Percentiles rank a stretch among this genome's conserved stretches.
phyloP scores from a whole-genome alignment of 2,113 vertebrate genomes.

The Mormyrus iriodes region DNA sequence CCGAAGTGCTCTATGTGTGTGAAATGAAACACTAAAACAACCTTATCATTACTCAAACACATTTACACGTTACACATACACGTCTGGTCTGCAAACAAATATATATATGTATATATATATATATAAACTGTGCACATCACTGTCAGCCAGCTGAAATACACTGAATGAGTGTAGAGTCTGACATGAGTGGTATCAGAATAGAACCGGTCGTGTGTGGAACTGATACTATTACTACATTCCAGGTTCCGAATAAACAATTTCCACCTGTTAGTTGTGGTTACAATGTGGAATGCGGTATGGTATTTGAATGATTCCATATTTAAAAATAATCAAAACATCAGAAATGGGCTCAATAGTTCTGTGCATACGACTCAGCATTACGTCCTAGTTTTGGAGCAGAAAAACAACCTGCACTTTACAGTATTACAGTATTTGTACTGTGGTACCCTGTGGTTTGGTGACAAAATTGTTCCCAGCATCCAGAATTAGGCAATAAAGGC shows the following conservation, averaged over 20 bases:
- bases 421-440: not conserved
- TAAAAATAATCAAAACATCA: not conserved
- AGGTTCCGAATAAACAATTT: not conserved
- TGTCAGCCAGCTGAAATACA: not conserved
- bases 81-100: conserved; percentile 1
- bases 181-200: not conserved
- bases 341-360: not conserved
- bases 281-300: not conserved
- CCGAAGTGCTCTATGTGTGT: not conserved
- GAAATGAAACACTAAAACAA: conserved; percentile 11
- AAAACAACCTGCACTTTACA: not conserved
- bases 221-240: not conserved
- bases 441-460: not conserved
- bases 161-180: not conserved
- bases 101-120: conserved; percentile 1
- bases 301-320: not conserved
- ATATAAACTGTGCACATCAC: conserved; percentile 7
- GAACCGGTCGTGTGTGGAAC: not conserved
- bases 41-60: not conserved
- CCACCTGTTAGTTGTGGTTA: not conserved
- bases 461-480: not conserved
- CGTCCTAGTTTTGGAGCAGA: not conserved
- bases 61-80: conserved; percentile 12
- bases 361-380: not conserved
- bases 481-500: not conserved